These are phyloP conservation scores for Hyles lineata DNA, from an alignment of 2,888 invertebrate species.

Conservation along the genomic window DNA sequence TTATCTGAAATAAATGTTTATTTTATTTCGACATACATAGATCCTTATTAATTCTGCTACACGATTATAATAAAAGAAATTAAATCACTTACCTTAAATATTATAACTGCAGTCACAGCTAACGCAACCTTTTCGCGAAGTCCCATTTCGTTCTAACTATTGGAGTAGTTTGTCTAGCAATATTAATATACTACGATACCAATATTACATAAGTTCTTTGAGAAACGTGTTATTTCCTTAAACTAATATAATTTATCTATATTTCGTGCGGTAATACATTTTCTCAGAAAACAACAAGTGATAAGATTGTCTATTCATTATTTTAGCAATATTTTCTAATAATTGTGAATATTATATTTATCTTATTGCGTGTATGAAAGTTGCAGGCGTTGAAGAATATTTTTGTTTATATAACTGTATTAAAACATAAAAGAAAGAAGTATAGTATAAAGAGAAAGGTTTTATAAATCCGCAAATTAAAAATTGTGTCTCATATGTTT, in stretches of 20 bases:
- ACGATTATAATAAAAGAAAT: neutral
- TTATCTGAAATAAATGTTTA: constrained; percentile 51
- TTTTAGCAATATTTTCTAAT: neutral
- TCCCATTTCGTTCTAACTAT: constrained; percentile 57
- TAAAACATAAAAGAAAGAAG: too few species aligned
- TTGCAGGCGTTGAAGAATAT: neutral
- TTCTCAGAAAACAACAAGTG: neutral
- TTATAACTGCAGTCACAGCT: constrained; percentile 45
- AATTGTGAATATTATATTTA: neutral
- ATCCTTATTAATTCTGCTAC: neutral
- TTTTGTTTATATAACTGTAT: too few species aligned
- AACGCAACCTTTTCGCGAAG: constrained; percentile 60
- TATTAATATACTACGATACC: constrained; percentile 44
- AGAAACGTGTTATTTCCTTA: constrained; percentile 44
- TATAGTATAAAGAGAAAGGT: too few species aligned
- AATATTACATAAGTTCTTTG: constrained; percentile 35
- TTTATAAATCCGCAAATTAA: too few species aligned
- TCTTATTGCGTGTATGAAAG: neutral
- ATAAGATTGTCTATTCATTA: neutral
- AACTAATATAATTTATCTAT: constrained; percentile 33
- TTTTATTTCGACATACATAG: constrained; percentile 21
- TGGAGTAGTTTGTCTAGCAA: constrained; percentile 35
- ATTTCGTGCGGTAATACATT: constrained; percentile 8
- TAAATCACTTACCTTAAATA: constrained; percentile 55
- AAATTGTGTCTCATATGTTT: too few species aligned